phyloP scores from a whole-genome alignment of 2,888 invertebrate species.

The Celastrina argiolus region DNA sequence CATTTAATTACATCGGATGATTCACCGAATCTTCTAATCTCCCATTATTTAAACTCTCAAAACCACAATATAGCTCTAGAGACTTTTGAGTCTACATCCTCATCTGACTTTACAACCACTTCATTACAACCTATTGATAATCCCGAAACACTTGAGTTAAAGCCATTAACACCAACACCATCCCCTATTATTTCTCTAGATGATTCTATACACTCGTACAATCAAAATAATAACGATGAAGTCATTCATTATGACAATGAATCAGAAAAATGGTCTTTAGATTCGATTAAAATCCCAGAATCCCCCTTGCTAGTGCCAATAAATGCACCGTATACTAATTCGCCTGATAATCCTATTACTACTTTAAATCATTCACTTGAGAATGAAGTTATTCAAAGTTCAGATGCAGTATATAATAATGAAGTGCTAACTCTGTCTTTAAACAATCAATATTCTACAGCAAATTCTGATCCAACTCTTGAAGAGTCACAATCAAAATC shows the following conservation, averaged over 20 bases:
- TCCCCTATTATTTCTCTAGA: neutral
- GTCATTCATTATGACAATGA: neutral
- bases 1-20: neutral
- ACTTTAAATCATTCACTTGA: neutral
- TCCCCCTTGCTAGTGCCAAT: neutral
- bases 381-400: neutral
- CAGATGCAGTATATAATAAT: neutral
- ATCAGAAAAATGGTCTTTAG: neutral
- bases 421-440: neutral
- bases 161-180: neutral
- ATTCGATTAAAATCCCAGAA: neutral
- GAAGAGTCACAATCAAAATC: neutral
- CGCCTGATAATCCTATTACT: neutral
- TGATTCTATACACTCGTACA: neutral
- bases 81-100: neutral
- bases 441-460: neutral
- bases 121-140: neutral
- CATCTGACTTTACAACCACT: neutral
- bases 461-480: neutral
- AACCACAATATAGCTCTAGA: neutral
- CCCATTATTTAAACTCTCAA: neutral
- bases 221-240: neutral
- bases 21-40: neutral
- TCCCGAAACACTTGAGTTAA: neutral
- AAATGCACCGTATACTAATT: neutral